Percentiles rank a stretch among this genome's conserved stretches.
Evolutionary conservation across 2,888 invertebrate species (phyloP).

Genomic region (Mamestra brassicae): DNA sequence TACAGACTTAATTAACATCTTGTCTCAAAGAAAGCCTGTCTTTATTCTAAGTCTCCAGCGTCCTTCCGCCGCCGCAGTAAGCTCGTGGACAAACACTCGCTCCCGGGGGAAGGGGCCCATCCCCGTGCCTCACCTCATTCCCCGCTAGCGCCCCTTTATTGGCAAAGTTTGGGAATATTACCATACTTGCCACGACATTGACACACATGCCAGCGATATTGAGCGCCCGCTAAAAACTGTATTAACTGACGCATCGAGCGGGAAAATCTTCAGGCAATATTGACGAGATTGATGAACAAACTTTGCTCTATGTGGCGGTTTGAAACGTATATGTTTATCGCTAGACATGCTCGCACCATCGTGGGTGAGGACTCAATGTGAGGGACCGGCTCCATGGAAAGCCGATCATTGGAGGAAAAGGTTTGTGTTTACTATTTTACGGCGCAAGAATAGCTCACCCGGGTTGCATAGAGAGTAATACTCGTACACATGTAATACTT

Average conservation of each 20-base stretch:
- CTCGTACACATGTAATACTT: neutral
- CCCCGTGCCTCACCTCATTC: neutral
- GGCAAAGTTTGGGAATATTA: constrained; percentile 77
- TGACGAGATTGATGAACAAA: constrained; percentile 58
- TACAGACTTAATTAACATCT: constrained; percentile 45
- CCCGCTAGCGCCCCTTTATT: constrained; percentile 68
- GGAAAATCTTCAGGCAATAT: constrained; percentile 55
- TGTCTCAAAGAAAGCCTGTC: constrained; percentile 31
- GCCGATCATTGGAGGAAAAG: neutral
- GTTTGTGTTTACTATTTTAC: constrained; percentile 23
- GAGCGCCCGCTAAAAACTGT: constrained; percentile 64
- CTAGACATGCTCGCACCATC: neutral
- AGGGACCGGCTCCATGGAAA: neutral
- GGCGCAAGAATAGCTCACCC: neutral
- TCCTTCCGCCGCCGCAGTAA: constrained; percentile 37
- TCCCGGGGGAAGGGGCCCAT: neutral
- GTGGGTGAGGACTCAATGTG: constrained; percentile 1
- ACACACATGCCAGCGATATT: constrained; percentile 72
- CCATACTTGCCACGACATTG: constrained; percentile 72
- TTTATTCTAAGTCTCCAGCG: constrained; percentile 28
- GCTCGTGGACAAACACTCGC: constrained; percentile 59
- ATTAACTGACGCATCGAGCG: constrained; percentile 55
- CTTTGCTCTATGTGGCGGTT: constrained; percentile 41
- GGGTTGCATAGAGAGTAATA: constrained; percentile 4
- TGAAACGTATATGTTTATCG: constrained; percentile 40